Evolutionary conservation across 1,140 invertebrate genomes (phyloP), one percentile per base, ranked within the genome.

Genomic region (Aphaenogaster floridana): DNA sequence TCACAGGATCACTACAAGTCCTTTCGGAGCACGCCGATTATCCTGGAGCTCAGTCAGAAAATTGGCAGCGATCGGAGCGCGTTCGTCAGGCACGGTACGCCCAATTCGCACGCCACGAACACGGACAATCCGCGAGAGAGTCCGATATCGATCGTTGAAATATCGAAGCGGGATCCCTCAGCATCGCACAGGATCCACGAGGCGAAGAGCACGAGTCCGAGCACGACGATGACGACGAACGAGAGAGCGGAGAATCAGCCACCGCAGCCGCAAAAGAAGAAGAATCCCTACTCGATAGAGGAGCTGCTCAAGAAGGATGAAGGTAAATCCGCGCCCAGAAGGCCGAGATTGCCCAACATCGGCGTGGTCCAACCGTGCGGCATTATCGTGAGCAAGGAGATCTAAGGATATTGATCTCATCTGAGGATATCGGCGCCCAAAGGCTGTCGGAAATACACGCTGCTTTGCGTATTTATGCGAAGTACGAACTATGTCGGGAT

Each of bases 281-380:
- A 97, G 68, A 98, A 98, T 94, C 97, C 98, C 0, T 98, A 98
- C 92, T 98, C 98, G 0, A 98, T 98, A 91, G 98, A 98, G 92
- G 98, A 98, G 92, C 92, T 98, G 7, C 92, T 98, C 5, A 98
- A 98, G 91, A 98, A 98, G 87, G 97, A 97, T 8, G 97, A 97
- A 80, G 97, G 97, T 50, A 94, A 94, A 64, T 88, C 85, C 6
- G 76, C 83, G 13, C 84, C 86, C 45, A 94, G 94, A 76, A 93
- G 94, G 93, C 94, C 94, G 45, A 94, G 94, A 74, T 50, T 95
- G 17, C 77, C 92, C 5, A 92, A 93, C 54, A 91, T 94, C 2
- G 93, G 93, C 0, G 90, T 95, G 63, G 92, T 95, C 11, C 95
- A 96, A 77, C 95, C 95, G 0, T 95, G 95, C 71, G 95, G 95